Base-by-base conservation (phyloP, 1,140 invertebrate genomes). In the Yoshiicerus persimilis region DNA sequence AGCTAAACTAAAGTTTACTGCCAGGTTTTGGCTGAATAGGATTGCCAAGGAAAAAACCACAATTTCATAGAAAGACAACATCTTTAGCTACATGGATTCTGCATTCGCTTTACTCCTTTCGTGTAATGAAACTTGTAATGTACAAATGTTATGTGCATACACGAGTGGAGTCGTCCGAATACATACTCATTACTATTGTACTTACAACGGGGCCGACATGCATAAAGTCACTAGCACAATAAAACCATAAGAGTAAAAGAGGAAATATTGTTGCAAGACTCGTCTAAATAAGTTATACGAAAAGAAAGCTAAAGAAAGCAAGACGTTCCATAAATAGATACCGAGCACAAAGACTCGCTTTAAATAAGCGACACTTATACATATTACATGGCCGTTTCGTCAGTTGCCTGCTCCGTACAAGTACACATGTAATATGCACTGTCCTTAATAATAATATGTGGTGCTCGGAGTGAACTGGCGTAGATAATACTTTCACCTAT, bases 1-100 rank as follows among this genome's bases (percentile, higher is more conserved):
- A 84, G 83, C 83, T 84, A 84, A 47, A 47, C 83, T 62, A 84
- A 84, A 84, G 75, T 80, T 38, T 36, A 80, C 27, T 80, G 27
- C 32, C 75, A 80, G 64, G 30, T 30, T 30, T 27, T 70, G 30
- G 66, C 66, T 30, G 66, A 80, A 80, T 38, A 80, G 75, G 16
- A 34, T 34, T 36, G 75, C 75, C 30, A 80, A 23, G n/a, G 75
- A 80, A 38, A 80, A 75, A 77, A 38, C n/a, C 62, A 80, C 36
- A 13, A 80, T 70, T 70, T 70, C 66, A 70, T 27, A 70, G 66
- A 30, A 30, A 70, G 27, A 70, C 66, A 70, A 16, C 4, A 56
- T 56, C 47, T 56, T n/a, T n/a, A 56, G 47, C 66, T 11, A 30
- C 25, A 30, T 70, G 13, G 25, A 30, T 11, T 70, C 64, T 66